Evolutionary conservation across 2,888 invertebrate genomes (phyloP).

Genomic region (Andricus quercusramuli): DNA sequence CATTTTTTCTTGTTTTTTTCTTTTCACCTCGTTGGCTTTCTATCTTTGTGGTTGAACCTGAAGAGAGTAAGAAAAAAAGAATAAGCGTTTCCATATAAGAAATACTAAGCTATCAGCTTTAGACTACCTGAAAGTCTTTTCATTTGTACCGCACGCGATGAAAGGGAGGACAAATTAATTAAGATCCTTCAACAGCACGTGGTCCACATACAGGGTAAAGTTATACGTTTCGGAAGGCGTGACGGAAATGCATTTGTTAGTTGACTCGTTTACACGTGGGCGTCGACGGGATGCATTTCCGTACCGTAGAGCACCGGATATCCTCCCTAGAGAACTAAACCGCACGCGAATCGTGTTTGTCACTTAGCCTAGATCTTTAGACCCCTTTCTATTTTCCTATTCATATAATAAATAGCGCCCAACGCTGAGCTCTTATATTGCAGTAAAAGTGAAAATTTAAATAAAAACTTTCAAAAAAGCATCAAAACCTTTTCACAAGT

Average conservation of each 20-base stretch:
- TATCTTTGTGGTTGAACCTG: too few species aligned
- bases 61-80: too few species aligned
- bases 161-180: slow-evolving; percentile 7
- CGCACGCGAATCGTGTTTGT: slow-evolving; percentile 68
- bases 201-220: slow-evolving; percentile 55
- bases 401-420: background rate
- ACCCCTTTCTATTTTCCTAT: background rate
- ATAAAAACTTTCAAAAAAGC: too few species aligned
- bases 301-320: slow-evolving; percentile 72
- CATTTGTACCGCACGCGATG: background rate
- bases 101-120: too few species aligned
- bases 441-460: too few species aligned
- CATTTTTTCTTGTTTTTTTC: too few species aligned
- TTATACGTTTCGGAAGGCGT: slow-evolving; percentile 59
- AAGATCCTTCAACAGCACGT: slow-evolving; percentile 45
- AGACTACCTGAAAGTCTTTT: background rate
- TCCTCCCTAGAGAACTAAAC: slow-evolving; percentile 70
- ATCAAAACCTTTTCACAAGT: too few species aligned
- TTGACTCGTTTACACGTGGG: slow-evolving; percentile 58
- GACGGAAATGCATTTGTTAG: slow-evolving; percentile 63
- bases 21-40: too few species aligned
- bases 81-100: too few species aligned
- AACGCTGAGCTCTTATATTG: too few species aligned
- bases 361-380: background rate
- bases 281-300: slow-evolving; percentile 71